phyloP scores from a whole-genome alignment of 2,888 invertebrate genomes.

The Caradrina kadenii region DNA sequence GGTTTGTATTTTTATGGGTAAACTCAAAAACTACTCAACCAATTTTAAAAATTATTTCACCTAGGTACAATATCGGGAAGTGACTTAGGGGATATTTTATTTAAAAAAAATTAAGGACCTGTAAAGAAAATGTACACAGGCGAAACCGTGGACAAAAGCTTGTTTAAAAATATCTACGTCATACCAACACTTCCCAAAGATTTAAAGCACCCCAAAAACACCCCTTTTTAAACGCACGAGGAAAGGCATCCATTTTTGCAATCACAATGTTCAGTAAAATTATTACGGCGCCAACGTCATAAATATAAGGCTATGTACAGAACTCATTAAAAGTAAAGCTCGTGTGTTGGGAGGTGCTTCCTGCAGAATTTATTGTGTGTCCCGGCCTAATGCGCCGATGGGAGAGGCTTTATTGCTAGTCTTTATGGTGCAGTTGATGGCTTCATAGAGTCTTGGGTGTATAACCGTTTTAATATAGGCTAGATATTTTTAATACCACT shows the following conservation, averaged over 20 bases:
- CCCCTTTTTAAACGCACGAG: constrained; percentile 8
- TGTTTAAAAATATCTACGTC: no score
- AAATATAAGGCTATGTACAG: constrained; percentile 61
- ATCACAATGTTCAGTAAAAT: constrained; percentile 57
- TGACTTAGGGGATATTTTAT: no score
- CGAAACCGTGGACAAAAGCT: no score
- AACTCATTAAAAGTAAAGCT: constrained; percentile 73
- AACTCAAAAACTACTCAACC: no score
- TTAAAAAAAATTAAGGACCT: no score
- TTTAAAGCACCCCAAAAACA: background rate
- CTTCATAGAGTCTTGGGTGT: constrained; percentile 25
- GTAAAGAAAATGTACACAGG: no score
- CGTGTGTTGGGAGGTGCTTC: constrained; percentile 57
- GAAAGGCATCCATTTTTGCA: constrained; percentile 43
- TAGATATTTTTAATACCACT: background rate
- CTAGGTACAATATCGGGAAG: no score
- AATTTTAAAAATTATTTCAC: no score
- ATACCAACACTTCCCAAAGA: background rate
- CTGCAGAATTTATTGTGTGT: constrained; percentile 67
- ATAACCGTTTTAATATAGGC: background rate
- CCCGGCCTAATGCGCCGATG: constrained; percentile 59
- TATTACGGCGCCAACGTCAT: constrained; percentile 53
- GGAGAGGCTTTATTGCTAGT: constrained; percentile 51
- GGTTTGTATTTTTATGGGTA: no score
- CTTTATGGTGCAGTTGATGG: constrained; percentile 45